A percentile compares a stretch with the other conserved stretches of the same genome.
These are phyloP conservation scores for Halesus radiatus DNA, from an alignment of 1,140 invertebrate genomes.

Conservation along the genomic window DNA sequence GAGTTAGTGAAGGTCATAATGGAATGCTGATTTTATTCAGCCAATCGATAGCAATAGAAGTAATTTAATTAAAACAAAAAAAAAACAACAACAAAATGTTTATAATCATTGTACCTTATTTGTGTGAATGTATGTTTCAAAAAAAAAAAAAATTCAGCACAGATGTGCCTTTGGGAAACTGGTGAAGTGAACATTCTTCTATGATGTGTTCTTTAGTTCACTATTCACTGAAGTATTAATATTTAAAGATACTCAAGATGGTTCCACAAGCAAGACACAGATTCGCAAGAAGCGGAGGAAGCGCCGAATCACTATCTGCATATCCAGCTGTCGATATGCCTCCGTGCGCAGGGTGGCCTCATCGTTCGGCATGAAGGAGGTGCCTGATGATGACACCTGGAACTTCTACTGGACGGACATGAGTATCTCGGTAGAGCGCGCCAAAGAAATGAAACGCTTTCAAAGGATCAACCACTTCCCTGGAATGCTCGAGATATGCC, in stretches of 20 bases:
- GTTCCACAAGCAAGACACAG: background rate
- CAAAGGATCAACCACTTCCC: slow-evolving; percentile 94
- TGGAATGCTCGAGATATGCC: slow-evolving; percentile 92
- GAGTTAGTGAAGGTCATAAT: background rate
- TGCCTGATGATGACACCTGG: slow-evolving; percentile 86
- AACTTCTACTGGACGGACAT: slow-evolving; percentile 92
- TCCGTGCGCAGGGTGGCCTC: slow-evolving; percentile 79
- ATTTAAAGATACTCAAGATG: slow-evolving; percentile 21
- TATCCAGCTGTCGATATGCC: slow-evolving; percentile 81
- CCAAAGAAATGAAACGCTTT: slow-evolving; percentile 91
- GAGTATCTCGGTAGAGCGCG: slow-evolving; percentile 84
- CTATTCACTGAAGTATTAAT: background rate
- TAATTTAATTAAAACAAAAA: too few relatives aligned
- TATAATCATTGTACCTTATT: too few relatives aligned
- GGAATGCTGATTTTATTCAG: too few relatives aligned
- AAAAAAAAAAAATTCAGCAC: too few relatives aligned
- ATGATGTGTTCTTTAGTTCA: background rate
- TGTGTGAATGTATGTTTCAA: too few relatives aligned
- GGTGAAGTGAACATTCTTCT: too few relatives aligned
- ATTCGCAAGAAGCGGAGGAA: slow-evolving; percentile 56
- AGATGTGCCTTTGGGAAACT: too few relatives aligned
- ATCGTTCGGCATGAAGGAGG: slow-evolving; percentile 84
- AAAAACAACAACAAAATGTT: too few relatives aligned
- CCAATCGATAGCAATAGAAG: background rate
- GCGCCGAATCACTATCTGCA: slow-evolving; percentile 75